Conservation (phyloP, 2,888 invertebrate species). For the Piscicola geometra region DNA sequence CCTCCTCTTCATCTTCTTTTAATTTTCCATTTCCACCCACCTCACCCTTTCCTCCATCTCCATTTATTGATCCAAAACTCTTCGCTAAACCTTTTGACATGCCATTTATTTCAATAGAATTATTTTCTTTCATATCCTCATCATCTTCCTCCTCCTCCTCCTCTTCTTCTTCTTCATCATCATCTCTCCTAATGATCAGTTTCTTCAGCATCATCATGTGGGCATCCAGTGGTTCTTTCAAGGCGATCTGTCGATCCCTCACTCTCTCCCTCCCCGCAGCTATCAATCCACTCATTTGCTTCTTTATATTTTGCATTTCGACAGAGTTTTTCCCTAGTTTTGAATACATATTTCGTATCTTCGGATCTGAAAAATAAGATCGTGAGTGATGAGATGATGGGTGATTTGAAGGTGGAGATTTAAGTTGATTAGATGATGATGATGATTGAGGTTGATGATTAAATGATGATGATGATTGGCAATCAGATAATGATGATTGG, state of each 20-base stretch:
- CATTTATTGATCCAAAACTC: not conserved
- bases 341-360: not conserved
- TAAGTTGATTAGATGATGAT: not conserved
- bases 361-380: not conserved
- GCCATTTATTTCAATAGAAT: no score
- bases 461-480: no score
- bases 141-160: conserved; percentile 16
- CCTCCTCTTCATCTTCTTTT: not conserved
- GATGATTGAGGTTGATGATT: not conserved
- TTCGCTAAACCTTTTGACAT: no score
- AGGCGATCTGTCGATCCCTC: not conserved
- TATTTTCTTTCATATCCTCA: not conserved
- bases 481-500: no score
- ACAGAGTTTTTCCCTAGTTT: not conserved
- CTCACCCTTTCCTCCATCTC: not conserved
- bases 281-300: not conserved
- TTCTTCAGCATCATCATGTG: not conserved
- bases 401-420: not conserved
- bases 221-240: not conserved
- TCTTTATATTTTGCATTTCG: conserved; percentile 4
- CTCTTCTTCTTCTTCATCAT: conserved; percentile 2
- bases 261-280: not conserved
- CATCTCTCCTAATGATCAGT: not conserved
- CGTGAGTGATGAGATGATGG: not conserved
- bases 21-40: not conserved